phyloP scores from a whole-genome alignment of 1,140 invertebrate genomes.

The Cydia amplana region DNA sequence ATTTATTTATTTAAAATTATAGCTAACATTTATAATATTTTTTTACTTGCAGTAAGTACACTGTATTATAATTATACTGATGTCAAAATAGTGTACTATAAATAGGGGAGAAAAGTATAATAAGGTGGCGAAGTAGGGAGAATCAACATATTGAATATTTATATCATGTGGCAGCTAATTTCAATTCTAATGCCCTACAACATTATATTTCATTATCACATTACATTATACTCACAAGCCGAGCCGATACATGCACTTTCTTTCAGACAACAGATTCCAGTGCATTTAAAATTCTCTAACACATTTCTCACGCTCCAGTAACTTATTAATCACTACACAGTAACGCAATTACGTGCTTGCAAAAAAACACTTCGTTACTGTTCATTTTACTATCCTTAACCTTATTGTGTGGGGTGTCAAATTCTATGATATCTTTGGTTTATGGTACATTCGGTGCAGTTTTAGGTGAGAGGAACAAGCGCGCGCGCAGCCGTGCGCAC shows the following conservation, averaged over 20 bases:
- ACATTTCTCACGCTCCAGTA: conserved; percentile 23
- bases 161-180: no score
- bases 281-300: neutral
- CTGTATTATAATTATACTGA: no score
- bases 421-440: conserved; percentile 61
- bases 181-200: no score
- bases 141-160: no score
- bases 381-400: conserved; percentile 68
- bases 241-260: conserved; percentile 20
- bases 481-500: conserved; percentile 62
- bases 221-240: neutral
- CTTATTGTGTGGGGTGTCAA: conserved; percentile 65
- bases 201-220: neutral
- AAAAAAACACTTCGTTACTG: conserved; percentile 56
- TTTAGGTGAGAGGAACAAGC: conserved; percentile 60
- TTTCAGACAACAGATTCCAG: conserved; percentile 28
- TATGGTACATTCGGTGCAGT: conserved; percentile 62
- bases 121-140: no score
- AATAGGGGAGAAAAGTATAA: no score
- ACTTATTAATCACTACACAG: conserved; percentile 25
- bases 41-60: no score
- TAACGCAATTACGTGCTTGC: conserved; percentile 45
- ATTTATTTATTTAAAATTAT: no score
- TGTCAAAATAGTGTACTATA: no score
- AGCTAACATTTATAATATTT: no score